Evolutionary conservation across 2,888 invertebrate genomes (phyloP).

Genomic region (Macrosiphum euphorbiae): DNA sequence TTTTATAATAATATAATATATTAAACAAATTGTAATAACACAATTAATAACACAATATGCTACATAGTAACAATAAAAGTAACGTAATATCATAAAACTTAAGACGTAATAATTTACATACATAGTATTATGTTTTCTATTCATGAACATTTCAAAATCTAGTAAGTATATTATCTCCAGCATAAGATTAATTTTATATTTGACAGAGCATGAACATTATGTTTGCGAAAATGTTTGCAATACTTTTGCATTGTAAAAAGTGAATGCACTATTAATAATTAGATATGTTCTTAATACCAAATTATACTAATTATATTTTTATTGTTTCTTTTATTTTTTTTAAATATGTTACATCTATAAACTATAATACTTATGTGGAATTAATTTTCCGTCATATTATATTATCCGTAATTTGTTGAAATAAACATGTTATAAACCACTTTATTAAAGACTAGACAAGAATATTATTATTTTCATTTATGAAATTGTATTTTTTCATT

Average conservation of each 20-base stretch:
- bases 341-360: not conserved
- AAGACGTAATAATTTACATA: not conserved
- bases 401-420: not conserved
- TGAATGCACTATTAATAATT: not conserved
- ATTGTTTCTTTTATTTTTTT: not conserved
- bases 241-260: constrained; percentile 6
- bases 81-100: not conserved
- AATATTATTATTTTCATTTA: not conserved
- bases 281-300: not conserved
- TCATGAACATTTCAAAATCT: constrained; percentile 17
- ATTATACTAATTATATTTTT: not conserved
- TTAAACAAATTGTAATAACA: no score
- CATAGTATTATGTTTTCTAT: not conserved
- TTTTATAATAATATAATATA: no score
- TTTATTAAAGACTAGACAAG: not conserved
- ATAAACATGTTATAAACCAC: not conserved
- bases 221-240: constrained; percentile 40
- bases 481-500: not conserved
- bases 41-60: not conserved
- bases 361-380: not conserved
- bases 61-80: not conserved
- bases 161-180: not conserved
- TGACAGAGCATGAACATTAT: constrained; percentile 49
- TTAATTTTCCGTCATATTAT: not conserved
- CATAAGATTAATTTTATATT: not conserved